Base-by-base conservation (phyloP, 2,797 vertebrate genomes). In the Crenichthys baileyi region DNA sequence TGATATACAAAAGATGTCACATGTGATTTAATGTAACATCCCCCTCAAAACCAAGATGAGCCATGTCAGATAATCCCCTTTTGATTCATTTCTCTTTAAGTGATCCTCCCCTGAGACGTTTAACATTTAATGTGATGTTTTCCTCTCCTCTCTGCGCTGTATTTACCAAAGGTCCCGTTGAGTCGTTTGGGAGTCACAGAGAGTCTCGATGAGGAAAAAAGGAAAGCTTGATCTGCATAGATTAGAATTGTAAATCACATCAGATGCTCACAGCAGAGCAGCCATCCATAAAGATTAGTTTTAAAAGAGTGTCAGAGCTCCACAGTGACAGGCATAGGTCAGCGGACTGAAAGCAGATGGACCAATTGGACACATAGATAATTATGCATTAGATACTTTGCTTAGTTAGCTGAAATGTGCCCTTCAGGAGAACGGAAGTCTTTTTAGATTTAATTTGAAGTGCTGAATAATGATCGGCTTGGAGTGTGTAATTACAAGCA, bases 261-360 rank as follows among this genome's bases (percentile, higher is more conserved):
- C 88, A 85, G 87, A 86, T 75, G 80, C 86, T 85, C 85, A 31
- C 41, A 15, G 83, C 87, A 88, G 24, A 48, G 90, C 80, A 77
- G 85, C 90, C 88, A 94, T 94, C 91, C 93, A 94, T 95, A 94
- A 93, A 94, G 89, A 94, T 93, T 79, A 84, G 87, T 65, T 87
- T 85, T 56, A 77, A 39, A 39, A 76, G 89, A 85, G 78, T 90
- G 84, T 85, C 85, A 86, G 78, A 83, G 84, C 82, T 88, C 86
- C 81, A 58, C 41, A 39, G 84, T 84, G 74, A 50, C 70, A 85
- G 56, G 63, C 81, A 73, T 79, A 87, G 83, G 93, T 90, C 88
- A 89, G 79, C 11, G n/a, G 81, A 80, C 72, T 55, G 46, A 70
- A 83, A 88, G 88, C 92, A 91, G 89, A 92, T 84, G 85, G 91